Evolutionary conservation across 2,888 invertebrate genomes (phyloP).

Genomic region (Chrysodeixis includens): DNA sequence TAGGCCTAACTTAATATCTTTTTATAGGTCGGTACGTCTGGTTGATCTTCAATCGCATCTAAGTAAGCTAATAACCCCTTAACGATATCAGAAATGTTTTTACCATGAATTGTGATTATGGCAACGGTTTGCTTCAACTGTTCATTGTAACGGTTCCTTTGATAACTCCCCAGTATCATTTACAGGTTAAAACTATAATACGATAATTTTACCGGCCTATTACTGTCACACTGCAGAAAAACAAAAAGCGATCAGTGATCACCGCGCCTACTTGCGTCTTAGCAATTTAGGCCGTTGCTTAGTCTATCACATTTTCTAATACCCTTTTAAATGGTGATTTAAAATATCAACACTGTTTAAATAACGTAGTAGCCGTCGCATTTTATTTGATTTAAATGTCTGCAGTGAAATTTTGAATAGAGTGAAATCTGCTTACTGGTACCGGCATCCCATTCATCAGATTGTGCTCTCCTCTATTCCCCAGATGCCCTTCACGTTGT

Average conservation of each 20-base stretch:
- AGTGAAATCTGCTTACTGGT: slow-evolving; percentile 8
- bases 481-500: slow-evolving; percentile 34
- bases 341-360: neutral
- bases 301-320: neutral
- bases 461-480: slow-evolving; percentile 26
- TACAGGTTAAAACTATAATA: slow-evolving; percentile 4
- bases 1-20: neutral
- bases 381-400: neutral
- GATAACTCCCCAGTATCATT: neutral
- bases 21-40: neutral
- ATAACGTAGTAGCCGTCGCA: neutral
- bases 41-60: neutral
- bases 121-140: neutral
- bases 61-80: neutral
- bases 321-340: neutral
- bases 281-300: neutral
- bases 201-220: neutral
- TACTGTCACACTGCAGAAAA: slow-evolving; percentile 1
- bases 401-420: slow-evolving; percentile 21
- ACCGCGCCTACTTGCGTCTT: neutral
- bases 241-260: neutral
- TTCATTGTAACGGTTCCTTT: neutral
- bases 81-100: neutral
- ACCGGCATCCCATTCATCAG: slow-evolving; percentile 23
- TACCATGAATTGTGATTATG: slow-evolving; percentile 4